Conservation (phyloP, 2,797 vertebrate species). For the Podarcis siculus region DNA sequence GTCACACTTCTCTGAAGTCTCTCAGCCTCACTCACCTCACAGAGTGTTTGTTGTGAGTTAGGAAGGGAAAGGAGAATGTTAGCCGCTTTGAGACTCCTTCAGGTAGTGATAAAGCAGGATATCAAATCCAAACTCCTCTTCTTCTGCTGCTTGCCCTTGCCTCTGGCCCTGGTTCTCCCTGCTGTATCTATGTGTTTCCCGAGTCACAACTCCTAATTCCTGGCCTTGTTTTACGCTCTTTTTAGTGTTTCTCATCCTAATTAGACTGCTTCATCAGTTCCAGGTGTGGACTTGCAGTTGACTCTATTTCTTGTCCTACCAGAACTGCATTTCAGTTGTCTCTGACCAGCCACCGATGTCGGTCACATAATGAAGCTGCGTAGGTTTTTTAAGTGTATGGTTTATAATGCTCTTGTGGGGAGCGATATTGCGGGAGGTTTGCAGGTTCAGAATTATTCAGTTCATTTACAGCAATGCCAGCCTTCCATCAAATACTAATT, state of each 20-base stretch:
- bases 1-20: too few relatives aligned
- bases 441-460: neutral
- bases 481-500: neutral
- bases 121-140: too few relatives aligned
- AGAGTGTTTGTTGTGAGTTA: too few relatives aligned
- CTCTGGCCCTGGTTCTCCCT: neutral
- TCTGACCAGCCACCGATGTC: neutral
- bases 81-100: too few relatives aligned
- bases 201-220: neutral
- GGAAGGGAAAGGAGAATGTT: too few relatives aligned
- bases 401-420: neutral
- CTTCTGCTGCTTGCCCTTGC: neutral
- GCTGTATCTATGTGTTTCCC: neutral
- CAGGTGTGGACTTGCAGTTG: neutral
- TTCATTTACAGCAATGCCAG: neutral
- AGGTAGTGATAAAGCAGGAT: too few relatives aligned
- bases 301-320: neutral
- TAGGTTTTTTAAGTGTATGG: fast-evolving
- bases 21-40: too few relatives aligned
- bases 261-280: neutral
- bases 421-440: neutral
- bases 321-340: neutral
- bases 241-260: neutral
- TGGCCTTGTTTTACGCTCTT: neutral
- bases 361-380: neutral